Base-by-base conservation (phyloP, 2,888 invertebrate genomes). In the Acanthosepion lycidas region DNA sequence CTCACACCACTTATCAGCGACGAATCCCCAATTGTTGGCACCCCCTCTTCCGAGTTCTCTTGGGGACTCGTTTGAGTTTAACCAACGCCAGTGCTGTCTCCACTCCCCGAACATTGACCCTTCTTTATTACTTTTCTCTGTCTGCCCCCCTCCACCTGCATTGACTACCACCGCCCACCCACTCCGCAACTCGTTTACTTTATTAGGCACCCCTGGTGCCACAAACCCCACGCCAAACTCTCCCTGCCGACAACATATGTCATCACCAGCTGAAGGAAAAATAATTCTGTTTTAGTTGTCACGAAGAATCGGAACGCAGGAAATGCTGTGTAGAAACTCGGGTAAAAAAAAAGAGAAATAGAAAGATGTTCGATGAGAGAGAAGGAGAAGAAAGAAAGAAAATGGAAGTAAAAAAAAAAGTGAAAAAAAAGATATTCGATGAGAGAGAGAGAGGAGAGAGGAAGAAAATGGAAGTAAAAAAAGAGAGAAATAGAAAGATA, bases 201-300 rank as follows among this genome's bases (percentile, higher is more conserved):
- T 78, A 78, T 78, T 33, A 78, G 78, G 78, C n/a, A 78, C 78
- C 78, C 78, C 6, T n/a, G n/a, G 78, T 78, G 78, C 78, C 78
- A 78, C 78, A 6, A 33, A 0, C 78, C 78, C n/a, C 78, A 15
- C 78, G 9, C 78, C n/a, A n/a, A 78, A 78, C 78, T 78, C 78
- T 78, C 78, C 15, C n/a, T 12, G 78, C 78, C n/a, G 78, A 78
- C 78, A 78, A 78, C 78, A 78, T 78, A 78, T 78, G 78, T 78
- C 78, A 78, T n/a, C 78, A 78, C 78, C 78, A 78, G 78, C 78
- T 78, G 78, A 78, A 78, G n/a, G 78, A 78, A 78, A 78, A 78
- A 78, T 78, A 78, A 78, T 78, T n/a, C 78, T 33, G 78, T 78
- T 78, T 78, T 78, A 15, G n/a, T 78, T n/a, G 78, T 78, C 78